phyloP scores from a whole-genome alignment of 2,888 invertebrate genomes.

The Branchipolynoe longqiensis region DNA sequence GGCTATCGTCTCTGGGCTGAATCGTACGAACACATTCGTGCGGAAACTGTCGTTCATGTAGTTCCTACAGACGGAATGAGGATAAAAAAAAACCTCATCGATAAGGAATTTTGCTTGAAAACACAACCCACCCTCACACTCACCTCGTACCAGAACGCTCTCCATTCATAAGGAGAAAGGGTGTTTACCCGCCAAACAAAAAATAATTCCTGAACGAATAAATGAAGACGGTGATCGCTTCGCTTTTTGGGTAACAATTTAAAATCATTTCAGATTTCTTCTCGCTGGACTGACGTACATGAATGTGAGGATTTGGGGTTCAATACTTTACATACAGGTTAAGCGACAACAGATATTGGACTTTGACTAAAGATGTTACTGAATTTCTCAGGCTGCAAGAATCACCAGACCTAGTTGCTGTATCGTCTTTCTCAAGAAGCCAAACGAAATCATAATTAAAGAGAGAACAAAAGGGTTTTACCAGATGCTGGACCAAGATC shows the following conservation, averaged over 20 bases:
- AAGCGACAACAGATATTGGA: constrained; percentile 33
- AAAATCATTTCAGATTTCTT: background rate
- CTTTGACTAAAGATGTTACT: background rate
- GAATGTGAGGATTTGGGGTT: background rate
- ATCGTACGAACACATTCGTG: constrained; percentile 97
- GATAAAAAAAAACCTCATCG: background rate
- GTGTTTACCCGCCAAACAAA: too few relatives aligned
- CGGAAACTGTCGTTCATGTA: constrained; percentile 99
- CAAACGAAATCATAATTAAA: background rate
- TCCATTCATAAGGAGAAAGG: too few relatives aligned
- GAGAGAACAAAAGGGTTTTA: constrained; percentile 13
- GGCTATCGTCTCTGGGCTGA: constrained; percentile 97
- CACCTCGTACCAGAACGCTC: constrained; percentile 20
- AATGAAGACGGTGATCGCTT: background rate
- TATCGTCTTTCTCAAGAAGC: background rate
- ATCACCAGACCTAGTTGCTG: background rate
- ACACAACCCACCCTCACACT: constrained; percentile 15
- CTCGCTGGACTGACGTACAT: background rate
- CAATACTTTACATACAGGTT: background rate
- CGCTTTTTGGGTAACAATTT: background rate
- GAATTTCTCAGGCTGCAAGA: background rate
- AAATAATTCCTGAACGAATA: background rate
- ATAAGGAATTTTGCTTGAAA: background rate
- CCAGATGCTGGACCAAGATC: constrained; percentile 9
- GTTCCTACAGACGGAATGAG: constrained; percentile 89